Base-by-base conservation (phyloP, 2,797 vertebrate genomes). In the Florisuga fusca region DNA sequence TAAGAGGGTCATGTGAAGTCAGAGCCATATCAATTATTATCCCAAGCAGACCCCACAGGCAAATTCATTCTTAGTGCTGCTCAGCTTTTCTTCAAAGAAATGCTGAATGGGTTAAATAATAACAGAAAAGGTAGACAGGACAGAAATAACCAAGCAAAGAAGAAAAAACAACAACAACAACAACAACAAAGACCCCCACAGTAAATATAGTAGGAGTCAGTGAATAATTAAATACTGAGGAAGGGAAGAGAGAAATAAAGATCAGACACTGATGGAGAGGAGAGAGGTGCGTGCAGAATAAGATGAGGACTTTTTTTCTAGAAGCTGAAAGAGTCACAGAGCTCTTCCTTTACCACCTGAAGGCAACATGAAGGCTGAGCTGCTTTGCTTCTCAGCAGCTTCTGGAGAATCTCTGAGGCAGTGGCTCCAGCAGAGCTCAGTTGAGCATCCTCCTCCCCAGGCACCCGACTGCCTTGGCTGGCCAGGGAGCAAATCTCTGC, bases 361-460 rank as follows among this genome's bases (percentile, higher is more conserved):
- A 63, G 61, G 43, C 31, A 53, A 22, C 1, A 1, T n/a, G 51
- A 43, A 29, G 38, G 3, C 21, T 17, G 45, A 15, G 45, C 38
- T 17, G 5, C 69, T 55, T 21, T 14, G 4, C 18, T 48, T 6
- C 29, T 8, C 19, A 59, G 51, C 50, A 0, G 0, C 2, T 11
- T 16, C 41, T 26, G 53, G 58, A 41, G 38, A 18, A 34, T n/a
- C 53, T 20, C 15, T 1, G 3, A 33, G 45, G 59, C 3, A n/a
- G n/a, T 53, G 53, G 15, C 18, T 46, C 36, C 16, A 67, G 46
- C 33, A 10, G 2, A 33, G 36, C 18, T 3, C n/a, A 8, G 36
- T 4, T 1, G 7, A 67, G 54, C 62, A 54, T 50, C 71, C 69
- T 1, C 1, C 46, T 62, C 20, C 71, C 4, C 0, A 4, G 55